These are phyloP conservation scores for Bicyclus anynana DNA, from an alignment of 1,140 invertebrate species.

Conservation along the genomic window DNA sequence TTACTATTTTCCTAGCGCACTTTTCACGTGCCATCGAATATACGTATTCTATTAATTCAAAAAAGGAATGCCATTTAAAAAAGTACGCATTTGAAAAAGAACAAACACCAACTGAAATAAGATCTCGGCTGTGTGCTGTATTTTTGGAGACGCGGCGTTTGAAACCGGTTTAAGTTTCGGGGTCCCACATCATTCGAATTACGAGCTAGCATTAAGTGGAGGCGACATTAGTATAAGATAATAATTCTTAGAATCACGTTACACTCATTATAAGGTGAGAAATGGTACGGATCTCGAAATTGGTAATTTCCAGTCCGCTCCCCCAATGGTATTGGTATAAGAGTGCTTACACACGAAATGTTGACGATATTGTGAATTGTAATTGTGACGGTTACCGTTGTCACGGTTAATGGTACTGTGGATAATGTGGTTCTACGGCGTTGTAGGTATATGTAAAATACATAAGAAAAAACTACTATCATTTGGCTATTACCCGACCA, in stretches of 20 bases:
- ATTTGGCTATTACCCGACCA: too few species aligned
- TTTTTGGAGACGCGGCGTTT: constrained; percentile 33
- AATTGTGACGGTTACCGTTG: too few species aligned
- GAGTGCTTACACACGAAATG: too few species aligned
- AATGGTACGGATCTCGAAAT: constrained; percentile 47
- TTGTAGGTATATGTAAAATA: too few species aligned
- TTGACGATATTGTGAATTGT: too few species aligned
- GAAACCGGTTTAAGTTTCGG: constrained; percentile 36
- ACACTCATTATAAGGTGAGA: constrained; percentile 47
- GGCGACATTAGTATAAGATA: constrained; percentile 52
- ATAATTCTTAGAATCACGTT: constrained; percentile 61
- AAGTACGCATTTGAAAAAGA: constrained; percentile 34
- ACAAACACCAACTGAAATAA: constrained; percentile 45
- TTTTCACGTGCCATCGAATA: too few species aligned
- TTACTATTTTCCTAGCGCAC: too few species aligned
- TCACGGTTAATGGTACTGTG: too few species aligned
- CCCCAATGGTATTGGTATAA: constrained; percentile 31
- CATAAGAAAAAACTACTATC: too few species aligned
- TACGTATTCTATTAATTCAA: constrained; percentile 48
- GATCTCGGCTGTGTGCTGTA: constrained; percentile 36
- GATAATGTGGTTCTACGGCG: too few species aligned
- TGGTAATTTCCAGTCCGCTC: constrained; percentile 49
- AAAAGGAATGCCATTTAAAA: constrained; percentile 53
- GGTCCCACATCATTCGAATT: constrained; percentile 48
- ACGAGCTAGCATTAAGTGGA: constrained; percentile 46